Evolutionary conservation across 2,888 invertebrate genomes (phyloP), one percentile per base, ranked within the genome.

Genomic region (Mycogona germanica): DNA sequence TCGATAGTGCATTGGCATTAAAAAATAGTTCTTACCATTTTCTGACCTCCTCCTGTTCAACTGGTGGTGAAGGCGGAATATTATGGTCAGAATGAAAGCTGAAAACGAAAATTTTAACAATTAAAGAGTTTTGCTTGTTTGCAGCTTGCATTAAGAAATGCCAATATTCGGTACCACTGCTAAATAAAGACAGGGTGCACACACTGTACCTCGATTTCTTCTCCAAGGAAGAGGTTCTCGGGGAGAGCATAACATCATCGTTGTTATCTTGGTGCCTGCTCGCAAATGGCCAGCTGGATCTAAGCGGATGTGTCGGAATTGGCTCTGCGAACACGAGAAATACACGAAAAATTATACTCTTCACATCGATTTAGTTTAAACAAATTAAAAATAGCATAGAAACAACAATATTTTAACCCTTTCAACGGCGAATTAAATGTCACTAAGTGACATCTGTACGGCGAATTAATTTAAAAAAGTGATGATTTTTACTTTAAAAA

Each of bases 181-280:
- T 46, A 5, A 46, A 28, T n/a, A 29, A n/a, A 9, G 19, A 26
- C 29, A 2, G n/a, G 28, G 25, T 42, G n/a, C 26, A 42, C 42
- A 26, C 26, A 26, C 26, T 26, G 26, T 42, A 42, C 48, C 48
- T 53, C 30, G 25, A 25, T 26, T 47, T 57, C 32, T 51, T 57
- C 17, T 57, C 55, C 38, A 70, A 60, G 55, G 79, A 71, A 3
- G 77, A 77, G 61, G 77, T 77, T 26, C 79, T 68, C 1, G 80
- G 80, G 1, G 80, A 80, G 6, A 78, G 69, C 64, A 78, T 66
- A 61, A 73, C 71, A 65, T 77, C 62, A 56, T 62, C 60, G 32
- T 62, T 60, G 29, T 23, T 19, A 7, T 51, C 42, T 12, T 49
- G 49, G 3, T 49, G 49, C 23, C 26, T n/a, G n/a, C 32, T 37